phyloP scores from a whole-genome alignment of 2,888 invertebrate species.

The Synanthedon myopaeformis region DNA sequence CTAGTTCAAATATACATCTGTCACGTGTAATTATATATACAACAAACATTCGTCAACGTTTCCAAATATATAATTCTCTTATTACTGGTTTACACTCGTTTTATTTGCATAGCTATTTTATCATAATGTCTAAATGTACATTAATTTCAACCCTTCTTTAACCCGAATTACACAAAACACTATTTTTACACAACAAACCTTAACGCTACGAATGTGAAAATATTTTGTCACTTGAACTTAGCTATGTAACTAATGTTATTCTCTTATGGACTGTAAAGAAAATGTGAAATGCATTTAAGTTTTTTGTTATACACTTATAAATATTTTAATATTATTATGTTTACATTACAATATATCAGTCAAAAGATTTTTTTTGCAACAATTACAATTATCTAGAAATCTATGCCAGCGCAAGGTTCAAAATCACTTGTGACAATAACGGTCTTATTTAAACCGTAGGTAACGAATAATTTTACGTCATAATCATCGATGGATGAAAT shows the following conservation, averaged over 20 bases:
- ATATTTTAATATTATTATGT: constrained; percentile 64
- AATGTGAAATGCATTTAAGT: constrained; percentile 68
- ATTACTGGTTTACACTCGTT: constrained; percentile 51
- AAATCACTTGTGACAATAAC: no score
- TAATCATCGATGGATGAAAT: no score
- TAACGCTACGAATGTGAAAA: constrained; percentile 64
- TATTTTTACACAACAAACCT: constrained; percentile 66
- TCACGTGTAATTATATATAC: constrained; percentile 44
- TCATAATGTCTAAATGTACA: constrained; percentile 62
- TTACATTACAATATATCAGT: constrained; percentile 62
- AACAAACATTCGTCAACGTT: constrained; percentile 63
- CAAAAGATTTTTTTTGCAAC: constrained; percentile 48
- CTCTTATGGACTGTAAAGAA: constrained; percentile 66
- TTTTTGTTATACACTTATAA: constrained; percentile 64
- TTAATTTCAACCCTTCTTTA: constrained; percentile 54
- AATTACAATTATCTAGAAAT: no score
- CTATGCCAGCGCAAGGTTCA: no score
- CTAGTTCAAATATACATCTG: constrained; percentile 55
- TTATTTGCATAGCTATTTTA: constrained; percentile 53
- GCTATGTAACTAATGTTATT: constrained; percentile 40
- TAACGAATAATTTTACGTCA: no score
- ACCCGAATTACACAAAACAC: constrained; percentile 58
- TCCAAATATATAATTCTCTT: constrained; percentile 64
- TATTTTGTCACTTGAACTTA: constrained; percentile 64
- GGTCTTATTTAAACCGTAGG: no score